Evolutionary conservation across 2,797 vertebrate genomes (phyloP).

Genomic region (Ctenopoma kingsleyae): DNA sequence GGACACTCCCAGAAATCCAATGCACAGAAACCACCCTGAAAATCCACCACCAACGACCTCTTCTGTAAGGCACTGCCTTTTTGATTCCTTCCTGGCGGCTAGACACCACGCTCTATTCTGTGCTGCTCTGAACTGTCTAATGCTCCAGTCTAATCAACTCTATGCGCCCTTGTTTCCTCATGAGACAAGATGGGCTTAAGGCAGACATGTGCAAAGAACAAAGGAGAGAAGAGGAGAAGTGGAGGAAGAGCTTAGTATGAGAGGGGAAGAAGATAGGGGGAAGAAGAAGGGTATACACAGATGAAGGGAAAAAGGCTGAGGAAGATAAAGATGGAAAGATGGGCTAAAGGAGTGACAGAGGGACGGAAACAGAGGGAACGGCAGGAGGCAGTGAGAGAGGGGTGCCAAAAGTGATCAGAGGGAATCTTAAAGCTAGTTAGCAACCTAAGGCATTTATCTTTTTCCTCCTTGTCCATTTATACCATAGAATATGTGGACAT

Average conservation of each 20-base stretch:
- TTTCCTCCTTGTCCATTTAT: slow-evolving; percentile 18
- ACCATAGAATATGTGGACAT: slow-evolving; percentile 27
- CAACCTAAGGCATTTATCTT: slow-evolving; percentile 48
- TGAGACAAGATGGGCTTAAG: slow-evolving; percentile 65
- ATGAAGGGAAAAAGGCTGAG: slow-evolving; percentile 56
- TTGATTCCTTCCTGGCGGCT: slow-evolving; percentile 69
- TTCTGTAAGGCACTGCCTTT: slow-evolving; percentile 65
- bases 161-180: slow-evolving; percentile 49
- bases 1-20: slow-evolving; percentile 75
- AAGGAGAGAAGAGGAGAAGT: slow-evolving; percentile 36
- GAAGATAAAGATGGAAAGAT: slow-evolving; percentile 54
- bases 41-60: slow-evolving; percentile 71
- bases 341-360: slow-evolving; percentile 57
- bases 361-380: slow-evolving; percentile 41
- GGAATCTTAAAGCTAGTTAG: slow-evolving; percentile 59
- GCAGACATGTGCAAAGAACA: slow-evolving; percentile 57
- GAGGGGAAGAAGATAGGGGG: slow-evolving; percentile 28
- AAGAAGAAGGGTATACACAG: slow-evolving; percentile 43
- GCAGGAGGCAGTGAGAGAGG: slow-evolving; percentile 24
- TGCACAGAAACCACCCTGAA: slow-evolving; percentile 74
- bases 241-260: slow-evolving; percentile 41
- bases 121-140: slow-evolving; percentile 73
- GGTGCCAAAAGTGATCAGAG: slow-evolving; percentile 47
- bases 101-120: slow-evolving; percentile 54
- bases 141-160: slow-evolving; percentile 78